Base-by-base conservation (phyloP, 2,888 invertebrate species). In the Apocheima hispidaria region DNA sequence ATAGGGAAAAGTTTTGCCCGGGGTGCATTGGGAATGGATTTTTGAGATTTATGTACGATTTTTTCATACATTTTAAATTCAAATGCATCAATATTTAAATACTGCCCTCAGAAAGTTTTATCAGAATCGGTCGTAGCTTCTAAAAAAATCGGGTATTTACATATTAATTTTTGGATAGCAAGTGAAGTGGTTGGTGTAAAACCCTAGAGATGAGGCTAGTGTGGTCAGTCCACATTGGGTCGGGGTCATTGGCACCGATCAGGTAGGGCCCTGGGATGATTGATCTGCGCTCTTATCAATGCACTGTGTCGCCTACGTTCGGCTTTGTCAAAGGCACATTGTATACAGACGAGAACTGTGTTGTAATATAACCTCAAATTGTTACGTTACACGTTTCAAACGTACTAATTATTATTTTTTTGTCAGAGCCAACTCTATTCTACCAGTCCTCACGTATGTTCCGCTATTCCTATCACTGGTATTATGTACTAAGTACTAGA, bases 221-320 rank as follows among this genome's bases (percentile, higher is more conserved):
- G 81, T 79, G 78, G 87, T 89, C 89, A 88, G 86, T 87, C 84
- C 79, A 73, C 77, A 77, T 75, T 77, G 79, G 73, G 70, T 72
- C 70, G 71, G 82, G 92, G 83, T 91, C 92, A 81, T 83, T 82
- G 90, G 86, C 90, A 81, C 86, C 86, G 86, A 88, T 84, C 88
- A 87, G 91, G 90, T 87, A 86, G 88, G 89, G 86, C 88, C 78
- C 78, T 79, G 75, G 81, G 82, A 90, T 92, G 92, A 92, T 92
- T 91, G 92, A 92, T 92, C 89, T 88, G 83, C 76, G 75, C 82
- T 84, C 90, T 91, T 92, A 92, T 92, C 92, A 90, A 78, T 76
- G 78, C 81, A 78, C 80, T 86, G 88, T 90, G 90, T 90, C 90
- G 88, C 88, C 90, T 88, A 87, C 86, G 83, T 83, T 85, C 90